These are phyloP conservation scores for Macrophya alboannulata DNA, from an alignment of 2,888 invertebrate genomes.

Conservation along the genomic window DNA sequence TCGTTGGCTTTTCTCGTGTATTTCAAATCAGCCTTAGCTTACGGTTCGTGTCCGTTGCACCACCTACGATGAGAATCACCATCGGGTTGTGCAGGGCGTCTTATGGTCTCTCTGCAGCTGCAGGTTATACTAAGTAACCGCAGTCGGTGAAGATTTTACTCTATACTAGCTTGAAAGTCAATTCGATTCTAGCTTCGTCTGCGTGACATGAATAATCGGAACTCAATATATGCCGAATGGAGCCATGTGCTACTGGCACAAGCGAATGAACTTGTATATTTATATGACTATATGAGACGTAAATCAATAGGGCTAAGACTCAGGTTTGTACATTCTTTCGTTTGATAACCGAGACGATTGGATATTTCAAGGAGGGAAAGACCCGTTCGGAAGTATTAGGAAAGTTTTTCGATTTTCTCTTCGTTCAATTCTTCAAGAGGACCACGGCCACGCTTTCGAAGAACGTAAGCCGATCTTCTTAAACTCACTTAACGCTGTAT, in stretches of 20 bases:
- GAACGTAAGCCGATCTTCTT: conserved; percentile 16
- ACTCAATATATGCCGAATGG: background rate
- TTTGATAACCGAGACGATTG: conserved; percentile 8
- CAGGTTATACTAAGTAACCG: background rate
- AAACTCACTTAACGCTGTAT: conserved; percentile 40
- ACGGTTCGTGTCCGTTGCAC: conserved; percentile 25
- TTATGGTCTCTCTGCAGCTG: background rate
- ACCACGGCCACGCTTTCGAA: conserved; percentile 4
- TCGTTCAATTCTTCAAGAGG: conserved; percentile 9
- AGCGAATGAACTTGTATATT: background rate
- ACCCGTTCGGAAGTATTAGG: background rate
- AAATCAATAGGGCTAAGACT: background rate
- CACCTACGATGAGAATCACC: conserved; percentile 33
- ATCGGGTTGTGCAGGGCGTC: conserved; percentile 17
- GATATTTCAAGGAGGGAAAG: background rate
- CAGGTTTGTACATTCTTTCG: background rate
- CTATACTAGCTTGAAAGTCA: background rate
- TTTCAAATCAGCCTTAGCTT: conserved; percentile 40
- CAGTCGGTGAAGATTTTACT: background rate
- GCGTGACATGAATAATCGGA: conserved; percentile 4
- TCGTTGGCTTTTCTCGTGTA: conserved; percentile 44
- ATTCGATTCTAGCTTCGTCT: background rate
- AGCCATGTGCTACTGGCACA: conserved; percentile 30
- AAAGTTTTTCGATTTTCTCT: conserved; percentile 36
- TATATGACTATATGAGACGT: background rate